Percentiles rank a stretch among this genome's conserved stretches.
Evolutionary conservation across 2,113 vertebrate species (phyloP).

Genomic region (Toxostoma redivivum): DNA sequence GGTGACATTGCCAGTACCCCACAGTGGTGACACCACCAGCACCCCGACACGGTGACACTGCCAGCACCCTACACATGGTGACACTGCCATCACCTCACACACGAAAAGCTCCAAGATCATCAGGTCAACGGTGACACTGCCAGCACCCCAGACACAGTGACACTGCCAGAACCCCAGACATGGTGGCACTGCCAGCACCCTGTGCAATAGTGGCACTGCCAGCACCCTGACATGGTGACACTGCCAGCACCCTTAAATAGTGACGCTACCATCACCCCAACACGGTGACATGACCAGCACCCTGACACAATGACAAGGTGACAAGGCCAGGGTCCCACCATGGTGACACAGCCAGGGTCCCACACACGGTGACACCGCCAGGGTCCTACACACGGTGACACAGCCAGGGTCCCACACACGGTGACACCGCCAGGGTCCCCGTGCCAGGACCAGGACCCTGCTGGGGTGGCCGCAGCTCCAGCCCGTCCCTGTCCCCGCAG

Average conservation of each 20-base stretch:
- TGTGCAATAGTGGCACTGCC: too few relatives aligned
- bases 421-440: neutral
- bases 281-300: neutral
- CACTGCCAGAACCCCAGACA: too few relatives aligned
- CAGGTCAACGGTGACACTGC: neutral
- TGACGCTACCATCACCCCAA: too few relatives aligned
- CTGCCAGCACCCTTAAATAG: too few relatives aligned
- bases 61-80: neutral
- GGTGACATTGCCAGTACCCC: neutral
- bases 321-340: neutral
- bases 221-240: too few relatives aligned
- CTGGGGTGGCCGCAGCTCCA: rapidly evolving
- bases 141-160: too few relatives aligned
- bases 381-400: neutral
- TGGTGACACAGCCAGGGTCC: too few relatives aligned
- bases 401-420: too few relatives aligned
- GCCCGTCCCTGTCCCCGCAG: neutral
- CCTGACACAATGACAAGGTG: too few relatives aligned
- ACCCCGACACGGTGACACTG: neutral
- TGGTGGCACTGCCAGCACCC: too few relatives aligned
- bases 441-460: rapidly evolving
- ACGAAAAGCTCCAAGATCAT: too few relatives aligned
- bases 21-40: neutral
- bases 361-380: neutral
- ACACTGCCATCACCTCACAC: neutral